phyloP scores from a whole-genome alignment of 2,888 invertebrate genomes.

The Yponomeuta sedellus region DNA sequence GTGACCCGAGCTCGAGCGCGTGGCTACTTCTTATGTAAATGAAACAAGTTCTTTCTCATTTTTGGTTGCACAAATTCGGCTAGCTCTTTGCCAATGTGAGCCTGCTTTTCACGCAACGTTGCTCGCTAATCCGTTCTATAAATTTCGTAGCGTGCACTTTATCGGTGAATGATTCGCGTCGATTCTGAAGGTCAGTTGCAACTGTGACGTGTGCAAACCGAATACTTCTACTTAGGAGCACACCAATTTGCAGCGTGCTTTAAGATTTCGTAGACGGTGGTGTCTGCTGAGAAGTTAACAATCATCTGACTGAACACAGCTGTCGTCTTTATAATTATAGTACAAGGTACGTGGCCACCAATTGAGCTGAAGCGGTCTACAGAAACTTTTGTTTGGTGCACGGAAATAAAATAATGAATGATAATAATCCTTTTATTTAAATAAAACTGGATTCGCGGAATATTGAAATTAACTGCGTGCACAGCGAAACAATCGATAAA shows the following conservation, averaged over 20 bases:
- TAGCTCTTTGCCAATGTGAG: conserved; percentile 62
- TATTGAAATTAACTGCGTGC: no score
- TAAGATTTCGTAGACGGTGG: background rate
- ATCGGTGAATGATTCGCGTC: conserved; percentile 7
- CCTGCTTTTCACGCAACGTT: conserved; percentile 65
- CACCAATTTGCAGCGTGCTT: background rate
- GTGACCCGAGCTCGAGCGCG: conserved; percentile 42
- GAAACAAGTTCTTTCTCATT: conserved; percentile 65
- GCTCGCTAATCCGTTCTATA: conserved; percentile 54
- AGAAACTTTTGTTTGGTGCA: background rate
- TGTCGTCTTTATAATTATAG: background rate
- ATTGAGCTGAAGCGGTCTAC: background rate
- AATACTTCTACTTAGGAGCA: background rate
- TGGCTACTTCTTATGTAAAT: conserved; percentile 54
- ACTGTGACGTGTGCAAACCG: background rate
- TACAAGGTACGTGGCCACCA: background rate
- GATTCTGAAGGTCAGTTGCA: conserved; percentile 9
- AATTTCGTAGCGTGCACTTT: conserved; percentile 34
- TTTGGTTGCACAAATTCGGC: conserved; percentile 64
- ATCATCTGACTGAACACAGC: background rate
- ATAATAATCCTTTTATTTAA: background rate
- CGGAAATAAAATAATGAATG: background rate
- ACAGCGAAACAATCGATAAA: no score
- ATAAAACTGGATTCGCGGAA: no score
- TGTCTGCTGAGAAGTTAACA: background rate